Percentiles rank a stretch among this genome's conserved stretches.
These are phyloP conservation scores for Glyptemys insculpta DNA, from an alignment of 2,797 vertebrate species.

Conservation along the genomic window DNA sequence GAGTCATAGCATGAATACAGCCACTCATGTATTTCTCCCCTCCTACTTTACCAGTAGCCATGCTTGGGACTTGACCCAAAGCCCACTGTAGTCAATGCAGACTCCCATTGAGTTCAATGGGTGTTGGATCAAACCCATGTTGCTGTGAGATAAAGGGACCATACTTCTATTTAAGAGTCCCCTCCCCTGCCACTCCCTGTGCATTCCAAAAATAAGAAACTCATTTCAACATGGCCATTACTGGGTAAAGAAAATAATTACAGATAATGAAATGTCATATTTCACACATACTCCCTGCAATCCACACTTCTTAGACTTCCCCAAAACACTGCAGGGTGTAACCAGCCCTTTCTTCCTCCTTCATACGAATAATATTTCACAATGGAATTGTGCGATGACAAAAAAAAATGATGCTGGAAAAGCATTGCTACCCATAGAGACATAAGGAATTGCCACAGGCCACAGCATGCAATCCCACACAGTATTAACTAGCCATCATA, in stretches of 20 bases:
- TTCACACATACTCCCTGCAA: constrained; percentile 68
- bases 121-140: not conserved
- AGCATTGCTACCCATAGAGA: constrained; percentile 55
- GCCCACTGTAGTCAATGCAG: not conserved
- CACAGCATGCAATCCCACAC: constrained; percentile 63
- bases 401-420: constrained; percentile 47
- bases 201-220: constrained; percentile 69
- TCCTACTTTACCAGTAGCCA: not conserved
- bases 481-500: constrained; percentile 57
- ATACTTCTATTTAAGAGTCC: constrained; percentile 19
- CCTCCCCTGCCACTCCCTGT: constrained; percentile 30
- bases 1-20: not conserved
- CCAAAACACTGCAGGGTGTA: constrained; percentile 66
- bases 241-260: constrained; percentile 68
- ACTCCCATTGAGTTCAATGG: not conserved
- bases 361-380: constrained; percentile 72
- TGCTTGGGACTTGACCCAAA: constrained; percentile 19
- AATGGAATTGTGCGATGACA: constrained; percentile 71
- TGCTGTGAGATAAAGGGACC: not conserved
- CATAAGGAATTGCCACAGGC: constrained; percentile 59
- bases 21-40: not conserved
- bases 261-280: constrained; percentile 68
- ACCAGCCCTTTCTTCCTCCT: constrained; percentile 58
- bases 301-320: constrained; percentile 64
- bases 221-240: constrained; percentile 73